Conservation (phyloP, 2,797 vertebrate species). For the Eulemur mongoz region DNA sequence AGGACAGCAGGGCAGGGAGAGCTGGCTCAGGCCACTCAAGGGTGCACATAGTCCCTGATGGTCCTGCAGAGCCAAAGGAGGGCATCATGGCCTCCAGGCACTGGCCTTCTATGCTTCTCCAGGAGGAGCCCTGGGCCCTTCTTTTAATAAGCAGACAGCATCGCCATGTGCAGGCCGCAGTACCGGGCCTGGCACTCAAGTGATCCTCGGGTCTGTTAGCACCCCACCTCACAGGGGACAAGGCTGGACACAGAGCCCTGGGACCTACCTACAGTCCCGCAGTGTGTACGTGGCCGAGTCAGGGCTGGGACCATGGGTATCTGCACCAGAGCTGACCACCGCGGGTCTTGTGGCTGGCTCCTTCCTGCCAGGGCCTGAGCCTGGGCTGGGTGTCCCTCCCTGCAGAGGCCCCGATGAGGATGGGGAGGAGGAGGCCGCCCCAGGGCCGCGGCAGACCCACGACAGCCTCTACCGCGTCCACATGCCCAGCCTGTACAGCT, state of each 20-base stretch:
- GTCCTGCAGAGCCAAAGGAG: not conserved
- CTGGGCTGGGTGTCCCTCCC: not conserved
- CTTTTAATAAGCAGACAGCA: not conserved
- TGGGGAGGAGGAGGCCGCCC: slow-evolving; percentile 93
- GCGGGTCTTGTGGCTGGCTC: rapidly evolving
- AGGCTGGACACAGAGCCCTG: not conserved
- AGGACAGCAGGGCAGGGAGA: not conserved
- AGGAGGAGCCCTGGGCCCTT: not conserved
- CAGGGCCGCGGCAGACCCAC: slow-evolving; percentile 93
- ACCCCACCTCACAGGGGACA: not conserved
- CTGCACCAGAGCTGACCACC: not conserved
- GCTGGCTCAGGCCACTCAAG: not conserved
- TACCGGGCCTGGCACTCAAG: not conserved
- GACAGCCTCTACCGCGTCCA: slow-evolving; percentile 98
- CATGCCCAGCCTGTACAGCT: slow-evolving; percentile 99
- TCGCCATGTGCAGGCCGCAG: not conserved
- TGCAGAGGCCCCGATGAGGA: slow-evolving; percentile 91
- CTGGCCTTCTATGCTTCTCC: not conserved
- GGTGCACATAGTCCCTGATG: not conserved
- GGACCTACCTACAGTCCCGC: rapidly evolving
- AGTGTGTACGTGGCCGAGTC: rapidly evolving
- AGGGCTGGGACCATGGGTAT: rapidly evolving
- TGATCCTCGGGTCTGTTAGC: not conserved
- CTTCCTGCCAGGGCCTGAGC: not conserved
- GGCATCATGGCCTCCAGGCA: too few relatives aligned